These are phyloP conservation scores for Setipinna tenuifilis DNA, from an alignment of 2,797 vertebrate species.

Conservation along the genomic window DNA sequence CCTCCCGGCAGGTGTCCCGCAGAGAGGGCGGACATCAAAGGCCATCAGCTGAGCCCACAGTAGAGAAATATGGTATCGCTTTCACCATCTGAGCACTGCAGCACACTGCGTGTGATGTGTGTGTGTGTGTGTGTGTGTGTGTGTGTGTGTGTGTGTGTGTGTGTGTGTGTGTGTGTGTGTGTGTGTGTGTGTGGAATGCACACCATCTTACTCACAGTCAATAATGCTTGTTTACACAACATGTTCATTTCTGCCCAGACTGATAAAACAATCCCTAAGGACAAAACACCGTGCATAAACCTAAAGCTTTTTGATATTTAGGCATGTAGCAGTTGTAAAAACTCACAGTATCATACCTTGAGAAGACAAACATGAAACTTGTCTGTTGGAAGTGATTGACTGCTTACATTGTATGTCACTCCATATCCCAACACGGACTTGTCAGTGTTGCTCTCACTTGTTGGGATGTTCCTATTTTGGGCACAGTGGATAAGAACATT, in stretches of 20 bases:
- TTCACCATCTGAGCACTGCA: conserved; percentile 47
- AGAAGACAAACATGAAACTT: background rate
- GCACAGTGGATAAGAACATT: background rate
- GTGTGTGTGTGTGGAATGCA: background rate
- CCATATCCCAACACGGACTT: background rate
- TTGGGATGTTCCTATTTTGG: background rate
- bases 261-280: background rate
- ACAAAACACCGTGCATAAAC: background rate
- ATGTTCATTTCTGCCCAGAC: background rate
- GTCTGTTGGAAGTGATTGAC: background rate
- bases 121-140: conserved; percentile 19
- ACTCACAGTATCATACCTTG: background rate
- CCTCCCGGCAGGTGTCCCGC: conserved; percentile 46
- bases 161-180: background rate
- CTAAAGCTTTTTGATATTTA: too few species aligned
- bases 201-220: background rate
- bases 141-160: background rate
- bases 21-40: conserved; percentile 55
- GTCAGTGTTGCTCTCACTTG: background rate
- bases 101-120: background rate
- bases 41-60: conserved; percentile 28
- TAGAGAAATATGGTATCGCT: conserved; percentile 39
- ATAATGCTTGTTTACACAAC: background rate
- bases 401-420: background rate
- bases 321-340: background rate